Conservation (phyloP, 53 echinoderm and acorn worm genomes). For the Echinometra lucunter region DNA sequence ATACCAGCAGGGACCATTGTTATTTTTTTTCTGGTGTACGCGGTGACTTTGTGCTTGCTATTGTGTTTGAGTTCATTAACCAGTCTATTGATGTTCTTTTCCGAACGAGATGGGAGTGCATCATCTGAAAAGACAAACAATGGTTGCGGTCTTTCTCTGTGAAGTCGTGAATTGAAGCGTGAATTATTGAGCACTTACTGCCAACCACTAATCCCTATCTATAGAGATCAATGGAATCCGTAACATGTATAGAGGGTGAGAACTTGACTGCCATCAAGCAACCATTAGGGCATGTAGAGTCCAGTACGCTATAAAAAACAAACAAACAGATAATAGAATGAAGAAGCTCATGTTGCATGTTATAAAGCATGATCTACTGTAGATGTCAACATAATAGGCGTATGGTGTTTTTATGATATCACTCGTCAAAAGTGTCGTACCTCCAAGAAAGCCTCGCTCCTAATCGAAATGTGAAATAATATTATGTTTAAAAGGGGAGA, state of each 20-base stretch:
- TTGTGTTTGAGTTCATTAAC: conserved; percentile 35
- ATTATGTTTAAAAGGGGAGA: too few species aligned
- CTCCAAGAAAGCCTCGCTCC: too few species aligned
- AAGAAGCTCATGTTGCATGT: background rate
- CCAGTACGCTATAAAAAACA: too few species aligned
- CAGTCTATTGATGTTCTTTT: background rate
- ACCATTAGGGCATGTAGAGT: too few species aligned
- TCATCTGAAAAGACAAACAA: background rate
- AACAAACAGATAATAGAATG: too few species aligned
- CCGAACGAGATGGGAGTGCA: background rate
- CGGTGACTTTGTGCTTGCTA: background rate
- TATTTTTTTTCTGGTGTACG: background rate
- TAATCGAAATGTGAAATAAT: too few species aligned
- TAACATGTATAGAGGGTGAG: background rate
- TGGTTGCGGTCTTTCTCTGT: background rate
- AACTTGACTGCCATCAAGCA: background rate
- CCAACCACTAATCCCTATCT: background rate
- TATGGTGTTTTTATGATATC: background rate
- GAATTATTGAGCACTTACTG: background rate
- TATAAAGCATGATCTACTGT: background rate
- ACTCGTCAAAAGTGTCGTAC: too few species aligned
- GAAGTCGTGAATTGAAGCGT: conserved; percentile 13
- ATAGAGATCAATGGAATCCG: background rate
- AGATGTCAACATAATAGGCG: background rate
- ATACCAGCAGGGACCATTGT: background rate